Evolutionary conservation across 2,888 invertebrate genomes (phyloP).

Genomic region (Abscondita cerata): DNA sequence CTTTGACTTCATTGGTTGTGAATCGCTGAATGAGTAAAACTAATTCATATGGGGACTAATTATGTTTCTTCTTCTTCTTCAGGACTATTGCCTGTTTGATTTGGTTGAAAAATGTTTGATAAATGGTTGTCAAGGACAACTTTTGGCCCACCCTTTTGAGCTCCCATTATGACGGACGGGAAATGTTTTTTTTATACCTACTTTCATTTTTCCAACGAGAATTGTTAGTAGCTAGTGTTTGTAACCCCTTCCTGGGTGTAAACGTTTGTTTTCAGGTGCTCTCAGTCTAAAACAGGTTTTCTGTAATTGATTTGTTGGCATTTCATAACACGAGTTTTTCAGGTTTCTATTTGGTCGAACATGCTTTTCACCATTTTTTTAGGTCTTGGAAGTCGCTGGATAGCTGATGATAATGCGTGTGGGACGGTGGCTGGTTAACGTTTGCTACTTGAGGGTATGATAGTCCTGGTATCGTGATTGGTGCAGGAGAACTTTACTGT

Average conservation of each 20-base stretch:
- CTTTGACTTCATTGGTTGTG: slow-evolving; percentile 8
- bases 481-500: slow-evolving; percentile 2
- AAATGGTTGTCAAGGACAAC: neutral
- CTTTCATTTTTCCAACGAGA: neutral
- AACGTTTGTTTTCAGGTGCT: neutral
- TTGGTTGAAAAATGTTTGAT: neutral
- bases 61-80: neutral
- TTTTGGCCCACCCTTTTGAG: neutral
- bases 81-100: too few relatives aligned
- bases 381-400: too few relatives aligned
- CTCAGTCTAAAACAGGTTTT: neutral
- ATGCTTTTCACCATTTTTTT: too few relatives aligned
- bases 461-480: slow-evolving; percentile 5
- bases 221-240: neutral
- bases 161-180: neutral
- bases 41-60: neutral
- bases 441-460: neutral
- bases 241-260: neutral
- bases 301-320: too few relatives aligned
- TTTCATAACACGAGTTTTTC: too few relatives aligned
- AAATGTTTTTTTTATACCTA: neutral
- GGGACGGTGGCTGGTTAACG: neutral
- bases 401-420: neutral
- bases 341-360: too few relatives aligned
- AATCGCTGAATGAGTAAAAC: neutral